Evolutionary conservation across 2,888 invertebrate genomes (phyloP), one percentile per base, ranked within the genome.

Genomic region (Melitaea athalia): DNA sequence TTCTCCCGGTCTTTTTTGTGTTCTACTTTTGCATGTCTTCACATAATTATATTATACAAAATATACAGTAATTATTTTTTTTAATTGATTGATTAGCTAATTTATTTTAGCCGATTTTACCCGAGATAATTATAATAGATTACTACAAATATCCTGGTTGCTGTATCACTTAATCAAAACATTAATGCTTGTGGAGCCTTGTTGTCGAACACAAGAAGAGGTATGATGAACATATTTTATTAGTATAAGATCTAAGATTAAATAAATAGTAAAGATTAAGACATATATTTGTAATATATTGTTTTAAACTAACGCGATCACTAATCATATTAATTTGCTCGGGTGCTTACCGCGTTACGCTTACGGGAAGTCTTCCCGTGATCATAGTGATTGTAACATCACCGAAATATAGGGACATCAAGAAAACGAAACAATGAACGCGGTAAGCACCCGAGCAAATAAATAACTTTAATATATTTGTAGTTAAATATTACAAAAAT

Each of bases 101-200:
- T 24, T 4, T 24, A 10, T 52, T 52, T 24, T 24, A 52, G 52
- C 4, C 4, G 5, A 17, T 11, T 52, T 0, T 24, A 17, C 5
- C 52, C 11, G 5, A 52, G 8, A 4, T 12, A 24, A 31, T 12
- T 14, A 31, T 15, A 10, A 4, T 0, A n/a, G 5, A 38, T n/a
- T 57, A 14, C 12, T 45, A 52, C 64, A 52, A 24, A 42, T 42
- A 10, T 0, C 31, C 11, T 65, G 59, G 59, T 31, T 65, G 1
- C 0, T 45, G 4, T 52, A 52, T 31, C 43, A 65, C 14, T n/a
- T 31, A 5, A 31, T 50, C 0, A 59, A n/a, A 38, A 59, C 50
- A 43, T 12, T 59, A n/a, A 12, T 65, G n/a, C 43, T 65, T 2
- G 59, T 59, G 7, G 59, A 65, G 52, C 59, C 64, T 15, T 59